Base-by-base conservation (phyloP, 2,888 invertebrate genomes). In the Tryphoninae sp. region DNA sequence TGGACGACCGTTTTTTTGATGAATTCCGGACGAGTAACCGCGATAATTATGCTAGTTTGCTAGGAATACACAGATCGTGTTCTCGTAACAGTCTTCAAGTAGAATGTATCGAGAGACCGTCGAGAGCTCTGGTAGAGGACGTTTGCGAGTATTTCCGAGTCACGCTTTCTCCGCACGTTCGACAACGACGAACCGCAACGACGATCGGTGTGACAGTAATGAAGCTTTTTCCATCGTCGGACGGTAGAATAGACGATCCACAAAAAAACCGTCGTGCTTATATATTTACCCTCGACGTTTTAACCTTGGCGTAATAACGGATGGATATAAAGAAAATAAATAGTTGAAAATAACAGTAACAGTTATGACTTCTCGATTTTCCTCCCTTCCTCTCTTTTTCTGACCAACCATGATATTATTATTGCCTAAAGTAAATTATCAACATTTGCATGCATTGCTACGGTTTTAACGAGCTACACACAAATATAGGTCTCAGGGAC, bases 161-260 rank as follows among this genome's bases (percentile, higher is more conserved):
- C 65, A 76, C 80, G 80, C 80, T 80, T 80, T 80, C 80, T 75
- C 80, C 75, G 75, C 71, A 65, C 69, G 64, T 42, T 23, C 53
- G 62, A n/a, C 53, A 49, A n/a, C 59, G 69, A 16, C 58, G 65
- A 59, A 49, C 9, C 49, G 16, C 51, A 67, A 53, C 62, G 51
- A 45, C 23, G 4, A 19, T 7, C 2, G 45, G 13, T 58, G 16
- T n/a, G 42, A 55, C 13, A 26, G 16, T 40, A 42, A 45, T 26
- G 16, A 74, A 74, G 33, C 55, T 68, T 79, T 55, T 79, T 73
- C 62, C 51, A 68, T 68, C 67, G 51, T 51, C 67, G 68, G 6
- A 40, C 67, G 61, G 11, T 40, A 19, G 55, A 19, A 19, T 55
- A 55, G 16, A 55, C 19, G n/a, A 55, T 51, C n/a, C 16, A 2